These are phyloP conservation scores for Plebejus anna DNA, from an alignment of 2,888 invertebrate genomes.

Conservation along the genomic window DNA sequence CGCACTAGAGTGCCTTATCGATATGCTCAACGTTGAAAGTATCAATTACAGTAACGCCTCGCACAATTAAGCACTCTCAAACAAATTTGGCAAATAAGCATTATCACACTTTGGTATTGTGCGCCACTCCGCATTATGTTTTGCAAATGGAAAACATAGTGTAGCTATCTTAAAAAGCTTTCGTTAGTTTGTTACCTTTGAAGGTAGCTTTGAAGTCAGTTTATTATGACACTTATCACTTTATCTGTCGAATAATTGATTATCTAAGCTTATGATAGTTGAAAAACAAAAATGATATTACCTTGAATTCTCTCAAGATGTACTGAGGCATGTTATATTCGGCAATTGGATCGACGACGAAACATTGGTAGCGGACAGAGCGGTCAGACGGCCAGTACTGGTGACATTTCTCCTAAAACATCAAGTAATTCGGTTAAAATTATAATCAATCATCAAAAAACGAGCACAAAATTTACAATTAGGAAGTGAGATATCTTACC, in stretches of 20 bases:
- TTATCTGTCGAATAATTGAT: background rate
- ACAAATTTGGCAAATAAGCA: no score
- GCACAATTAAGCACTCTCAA: no score
- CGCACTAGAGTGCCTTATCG: background rate
- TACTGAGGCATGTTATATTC: slow-evolving; percentile 99
- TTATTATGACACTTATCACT: background rate
- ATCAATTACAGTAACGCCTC: background rate
- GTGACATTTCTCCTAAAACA: slow-evolving; percentile 95
- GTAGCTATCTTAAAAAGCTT: no score
- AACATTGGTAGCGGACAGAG: slow-evolving; percentile 97
- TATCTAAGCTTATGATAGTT: background rate
- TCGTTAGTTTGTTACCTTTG: no score
- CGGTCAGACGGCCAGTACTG: slow-evolving; percentile 99
- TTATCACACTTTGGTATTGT: no score
- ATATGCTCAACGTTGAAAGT: background rate
- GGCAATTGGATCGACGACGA: slow-evolving; percentile 99
- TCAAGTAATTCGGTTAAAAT: slow-evolving; percentile 25
- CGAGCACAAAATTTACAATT: no score
- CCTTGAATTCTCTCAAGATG: slow-evolving; percentile 98
- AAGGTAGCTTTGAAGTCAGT: background rate
- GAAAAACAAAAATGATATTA: slow-evolving; percentile 42
- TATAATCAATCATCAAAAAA: background rate
- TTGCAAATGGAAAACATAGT: no score
- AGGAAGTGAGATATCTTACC: slow-evolving; percentile 76
- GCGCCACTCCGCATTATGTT: background rate